A percentile compares a stretch with the other conserved stretches of the same genome.
Conservation (phyloP, 1,140 invertebrate species). For the Cyphomyrmex costatus region DNA sequence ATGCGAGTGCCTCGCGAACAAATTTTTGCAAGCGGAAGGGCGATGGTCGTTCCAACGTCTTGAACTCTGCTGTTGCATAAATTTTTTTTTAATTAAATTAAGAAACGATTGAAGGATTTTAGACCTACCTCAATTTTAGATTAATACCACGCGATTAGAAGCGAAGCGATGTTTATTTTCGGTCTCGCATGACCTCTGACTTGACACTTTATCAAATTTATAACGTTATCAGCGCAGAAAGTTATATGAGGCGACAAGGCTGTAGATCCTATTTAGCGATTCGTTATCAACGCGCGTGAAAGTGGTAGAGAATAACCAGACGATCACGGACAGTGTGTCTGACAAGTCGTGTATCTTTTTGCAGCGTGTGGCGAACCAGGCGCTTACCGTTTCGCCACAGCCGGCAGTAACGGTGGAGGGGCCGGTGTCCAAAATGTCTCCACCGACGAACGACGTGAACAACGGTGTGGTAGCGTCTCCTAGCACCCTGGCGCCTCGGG, state of each 20-base stretch:
- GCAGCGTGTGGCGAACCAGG: conserved; percentile 86
- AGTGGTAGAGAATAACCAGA: background rate
- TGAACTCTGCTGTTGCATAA: background rate
- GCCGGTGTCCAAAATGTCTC: conserved; percentile 86
- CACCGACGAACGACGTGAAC: conserved; percentile 85
- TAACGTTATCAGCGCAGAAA: conserved; percentile 16
- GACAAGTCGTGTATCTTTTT: conserved; percentile 65
- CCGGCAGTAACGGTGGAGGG: conserved; percentile 86
- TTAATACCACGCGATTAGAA: background rate
- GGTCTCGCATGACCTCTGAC: conserved; percentile 25
- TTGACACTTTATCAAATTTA: conserved; percentile 34
- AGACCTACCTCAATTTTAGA: conserved; percentile 31
- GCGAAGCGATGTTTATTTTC: background rate
- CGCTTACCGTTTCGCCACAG: conserved; percentile 86
- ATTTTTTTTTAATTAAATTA: background rate
- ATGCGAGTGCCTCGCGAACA: conserved; percentile 26
- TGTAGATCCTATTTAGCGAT: background rate
- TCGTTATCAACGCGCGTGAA: background rate
- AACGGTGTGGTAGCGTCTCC: conserved; percentile 82
- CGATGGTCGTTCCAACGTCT: background rate
- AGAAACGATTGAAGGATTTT: background rate
- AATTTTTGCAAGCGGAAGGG: background rate
- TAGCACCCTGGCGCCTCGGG: conserved; percentile 77
- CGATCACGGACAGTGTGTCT: conserved; percentile 42
- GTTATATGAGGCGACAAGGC: conserved; percentile 11